Percentiles rank a stretch among this genome's conserved stretches.
phyloP scores from a whole-genome alignment of 2,888 invertebrate species.

The Diarsia mendica region DNA sequence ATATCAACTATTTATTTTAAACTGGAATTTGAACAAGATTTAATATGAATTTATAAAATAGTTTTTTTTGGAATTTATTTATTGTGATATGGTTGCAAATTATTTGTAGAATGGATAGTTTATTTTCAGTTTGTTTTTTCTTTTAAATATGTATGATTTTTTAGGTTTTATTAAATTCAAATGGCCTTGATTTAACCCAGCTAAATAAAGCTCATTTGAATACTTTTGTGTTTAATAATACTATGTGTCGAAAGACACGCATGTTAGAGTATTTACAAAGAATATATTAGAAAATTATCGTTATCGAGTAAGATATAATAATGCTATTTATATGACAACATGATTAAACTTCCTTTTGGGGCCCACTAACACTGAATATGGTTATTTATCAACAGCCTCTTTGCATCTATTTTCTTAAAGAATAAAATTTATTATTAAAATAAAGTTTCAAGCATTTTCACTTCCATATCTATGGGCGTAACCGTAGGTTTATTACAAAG shows the following conservation, averaged over 20 bases:
- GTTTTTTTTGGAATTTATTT: conserved; percentile 40
- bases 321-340: conserved; percentile 74
- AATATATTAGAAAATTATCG: conserved; percentile 80
- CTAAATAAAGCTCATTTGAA: conserved; percentile 85
- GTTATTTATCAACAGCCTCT: conserved; percentile 73
- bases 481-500: conserved; percentile 75
- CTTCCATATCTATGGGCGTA: conserved; percentile 71
- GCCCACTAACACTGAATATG: conserved; percentile 77
- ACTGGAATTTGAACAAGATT: conserved; percentile 77
- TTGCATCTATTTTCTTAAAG: conserved; percentile 84
- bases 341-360: conserved; percentile 78
- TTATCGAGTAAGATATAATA: conserved; percentile 77
- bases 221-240: conserved; percentile 60
- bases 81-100: conserved; percentile 25
- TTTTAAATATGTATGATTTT: conserved; percentile 29
- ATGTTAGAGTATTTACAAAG: conserved; percentile 76
- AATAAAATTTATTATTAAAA: conserved; percentile 78
- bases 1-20: conserved; percentile 65
- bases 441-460: conserved; percentile 76
- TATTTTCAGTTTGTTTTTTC: conserved; percentile 8
- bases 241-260: conserved; percentile 68
- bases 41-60: conserved; percentile 42
- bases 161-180: conserved; percentile 72
- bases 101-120: conserved; percentile 25
- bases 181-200: conserved; percentile 86